Conservation (phyloP, 2,888 invertebrate species). For the Phortica magna region DNA sequence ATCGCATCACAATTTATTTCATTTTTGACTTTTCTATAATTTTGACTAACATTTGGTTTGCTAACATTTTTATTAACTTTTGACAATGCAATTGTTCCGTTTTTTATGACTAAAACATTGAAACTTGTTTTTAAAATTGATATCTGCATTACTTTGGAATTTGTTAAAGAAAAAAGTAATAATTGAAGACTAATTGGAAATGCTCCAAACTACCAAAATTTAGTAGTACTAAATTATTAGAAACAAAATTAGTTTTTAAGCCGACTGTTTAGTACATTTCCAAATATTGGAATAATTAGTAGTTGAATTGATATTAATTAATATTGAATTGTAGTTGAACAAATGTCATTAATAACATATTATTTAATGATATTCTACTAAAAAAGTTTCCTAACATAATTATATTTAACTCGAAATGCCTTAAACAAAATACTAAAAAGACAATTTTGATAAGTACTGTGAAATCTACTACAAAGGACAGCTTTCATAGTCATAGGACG, state of each 20-base stretch:
- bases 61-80: not conserved
- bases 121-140: not conserved
- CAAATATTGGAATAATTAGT: not conserved
- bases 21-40: not conserved
- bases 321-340: not conserved
- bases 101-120: not conserved
- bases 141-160: too few species aligned
- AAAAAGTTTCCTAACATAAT: not conserved
- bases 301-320: not conserved
- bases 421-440: not conserved
- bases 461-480: not conserved
- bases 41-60: not conserved
- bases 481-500: too few species aligned
- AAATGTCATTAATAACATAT: not conserved
- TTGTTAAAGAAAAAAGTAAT: too few species aligned
- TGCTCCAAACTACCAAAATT: slow-evolving; percentile 28
- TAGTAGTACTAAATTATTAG: not conserved
- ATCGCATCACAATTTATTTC: not conserved
- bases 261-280: not conserved
- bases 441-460: not conserved
- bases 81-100: slow-evolving; percentile 21
- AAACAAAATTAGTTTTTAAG: not conserved
- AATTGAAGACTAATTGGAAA: slow-evolving; percentile 23
- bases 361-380: not conserved
- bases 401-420: not conserved